These are phyloP conservation scores for Dasysyrphus tricinctus DNA, from an alignment of 2,888 invertebrate genomes.

Conservation along the genomic window DNA sequence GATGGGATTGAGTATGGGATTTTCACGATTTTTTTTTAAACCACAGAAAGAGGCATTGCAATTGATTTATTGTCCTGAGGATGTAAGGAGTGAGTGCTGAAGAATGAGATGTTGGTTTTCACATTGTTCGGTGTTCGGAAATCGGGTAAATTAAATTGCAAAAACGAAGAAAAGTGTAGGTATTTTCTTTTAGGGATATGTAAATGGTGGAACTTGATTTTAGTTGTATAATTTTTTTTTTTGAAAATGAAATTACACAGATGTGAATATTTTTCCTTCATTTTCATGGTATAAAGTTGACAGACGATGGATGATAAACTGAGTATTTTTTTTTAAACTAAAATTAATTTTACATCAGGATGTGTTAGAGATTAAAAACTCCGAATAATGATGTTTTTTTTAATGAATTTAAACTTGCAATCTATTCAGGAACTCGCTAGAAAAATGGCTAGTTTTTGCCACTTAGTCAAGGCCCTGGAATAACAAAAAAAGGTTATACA, in stretches of 20 bases:
- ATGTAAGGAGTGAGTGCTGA: conserved; percentile 52
- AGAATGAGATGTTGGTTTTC: conserved; percentile 57
- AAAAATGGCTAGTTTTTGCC: no score
- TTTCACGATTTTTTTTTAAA: conserved; percentile 49
- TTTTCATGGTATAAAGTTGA: not conserved
- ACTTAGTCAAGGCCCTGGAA: no score
- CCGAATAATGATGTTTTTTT: no score
- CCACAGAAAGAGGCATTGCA: conserved; percentile 63
- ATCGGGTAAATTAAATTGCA: conserved; percentile 59
- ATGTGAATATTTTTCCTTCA: conserved; percentile 50
- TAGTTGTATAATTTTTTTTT: not conserved
- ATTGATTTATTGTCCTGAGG: conserved; percentile 75
- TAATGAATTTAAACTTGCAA: no score
- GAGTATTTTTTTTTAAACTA: not conserved
- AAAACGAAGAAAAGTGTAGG: conserved; percentile 10
- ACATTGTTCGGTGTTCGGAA: conserved; percentile 52
- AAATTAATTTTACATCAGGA: not conserved
- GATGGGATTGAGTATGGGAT: conserved; percentile 64
- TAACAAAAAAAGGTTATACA: no score
- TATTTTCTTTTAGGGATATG: conserved; percentile 25
- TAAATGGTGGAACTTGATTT: conserved; percentile 32
- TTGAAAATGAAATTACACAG: conserved; percentile 29
- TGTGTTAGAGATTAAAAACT: no score
- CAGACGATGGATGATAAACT: not conserved
- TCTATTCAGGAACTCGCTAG: no score